Evolutionary conservation across 92 coral and sea anemone genomes (phyloP).

Genomic region (Phenganax stokvisi): DNA sequence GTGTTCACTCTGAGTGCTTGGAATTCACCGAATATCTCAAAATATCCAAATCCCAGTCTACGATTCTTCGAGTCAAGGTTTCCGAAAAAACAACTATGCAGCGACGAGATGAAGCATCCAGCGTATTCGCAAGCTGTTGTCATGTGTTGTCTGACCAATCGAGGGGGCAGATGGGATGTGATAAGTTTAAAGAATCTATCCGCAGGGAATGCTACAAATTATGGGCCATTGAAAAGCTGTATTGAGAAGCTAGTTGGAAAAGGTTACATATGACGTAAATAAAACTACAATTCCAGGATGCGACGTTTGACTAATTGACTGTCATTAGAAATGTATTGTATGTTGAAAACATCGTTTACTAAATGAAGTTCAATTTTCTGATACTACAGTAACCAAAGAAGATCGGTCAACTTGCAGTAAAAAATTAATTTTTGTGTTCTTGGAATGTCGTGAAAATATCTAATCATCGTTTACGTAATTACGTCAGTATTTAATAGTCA

Average conservation of each 20-base stretch:
- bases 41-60: slow-evolving; percentile 66
- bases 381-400: too few species aligned
- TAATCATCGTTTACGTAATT: too few species aligned
- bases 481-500: too few species aligned
- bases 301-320: too few species aligned
- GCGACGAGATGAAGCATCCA: slow-evolving; percentile 62
- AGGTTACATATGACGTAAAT: neutral
- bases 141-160: slow-evolving; percentile 73
- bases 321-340: too few species aligned
- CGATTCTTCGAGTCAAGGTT: slow-evolving; percentile 63
- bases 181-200: slow-evolving; percentile 57
- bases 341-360: too few species aligned
- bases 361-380: too few species aligned
- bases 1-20: slow-evolving; percentile 86
- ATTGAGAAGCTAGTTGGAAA: slow-evolving; percentile 47
- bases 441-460: too few species aligned
- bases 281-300: too few species aligned
- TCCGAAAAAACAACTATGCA: slow-evolving; percentile 71
- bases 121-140: slow-evolving; percentile 86
- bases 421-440: too few species aligned
- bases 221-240: slow-evolving; percentile 49
- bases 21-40: slow-evolving; percentile 72
- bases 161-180: slow-evolving; percentile 68
- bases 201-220: slow-evolving; percentile 65
- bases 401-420: too few species aligned